These are phyloP conservation scores for Agrochola lota DNA, from an alignment of 2,888 invertebrate species.

Conservation along the genomic window DNA sequence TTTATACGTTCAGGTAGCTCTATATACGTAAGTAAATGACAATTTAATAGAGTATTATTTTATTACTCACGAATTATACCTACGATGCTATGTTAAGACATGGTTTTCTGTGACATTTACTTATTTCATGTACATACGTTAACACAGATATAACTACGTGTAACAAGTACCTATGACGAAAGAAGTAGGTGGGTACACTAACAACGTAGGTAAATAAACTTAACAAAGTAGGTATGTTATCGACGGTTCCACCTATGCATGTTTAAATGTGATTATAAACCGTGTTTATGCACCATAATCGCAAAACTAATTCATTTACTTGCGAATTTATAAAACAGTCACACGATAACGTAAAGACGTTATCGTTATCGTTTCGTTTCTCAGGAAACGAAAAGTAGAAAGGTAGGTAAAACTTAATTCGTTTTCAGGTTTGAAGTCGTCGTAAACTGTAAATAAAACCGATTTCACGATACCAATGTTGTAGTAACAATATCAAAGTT, in stretches of 20 bases:
- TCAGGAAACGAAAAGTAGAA: slow-evolving; percentile 11
- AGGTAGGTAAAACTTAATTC: slow-evolving; percentile 8
- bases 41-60: slow-evolving; percentile 38
- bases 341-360: slow-evolving; percentile 31
- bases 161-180: slow-evolving; percentile 19
- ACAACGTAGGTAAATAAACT: slow-evolving; percentile 37
- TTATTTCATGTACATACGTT: slow-evolving; percentile 31
- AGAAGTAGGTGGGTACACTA: slow-evolving; percentile 21
- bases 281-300: slow-evolving; percentile 47
- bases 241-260: slow-evolving; percentile 17
- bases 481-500: slow-evolving; percentile 28
- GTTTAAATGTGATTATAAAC: slow-evolving; percentile 29
- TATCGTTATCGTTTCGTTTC: no score
- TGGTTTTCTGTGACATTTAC: slow-evolving; percentile 45
- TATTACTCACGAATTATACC: slow-evolving; percentile 26
- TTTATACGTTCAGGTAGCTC: not conserved
- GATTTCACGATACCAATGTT: slow-evolving; percentile 39
- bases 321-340: slow-evolving; percentile 49
- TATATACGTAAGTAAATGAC: slow-evolving; percentile 13
- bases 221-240: slow-evolving; percentile 24
- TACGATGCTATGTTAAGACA: slow-evolving; percentile 5
- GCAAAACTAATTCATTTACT: slow-evolving; percentile 50
- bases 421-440: slow-evolving; percentile 13
- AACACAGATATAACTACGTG: slow-evolving; percentile 21
- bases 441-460: slow-evolving; percentile 26